Conservation (phyloP, 2,113 vertebrate genomes). For the Archilochus colubris region DNA sequence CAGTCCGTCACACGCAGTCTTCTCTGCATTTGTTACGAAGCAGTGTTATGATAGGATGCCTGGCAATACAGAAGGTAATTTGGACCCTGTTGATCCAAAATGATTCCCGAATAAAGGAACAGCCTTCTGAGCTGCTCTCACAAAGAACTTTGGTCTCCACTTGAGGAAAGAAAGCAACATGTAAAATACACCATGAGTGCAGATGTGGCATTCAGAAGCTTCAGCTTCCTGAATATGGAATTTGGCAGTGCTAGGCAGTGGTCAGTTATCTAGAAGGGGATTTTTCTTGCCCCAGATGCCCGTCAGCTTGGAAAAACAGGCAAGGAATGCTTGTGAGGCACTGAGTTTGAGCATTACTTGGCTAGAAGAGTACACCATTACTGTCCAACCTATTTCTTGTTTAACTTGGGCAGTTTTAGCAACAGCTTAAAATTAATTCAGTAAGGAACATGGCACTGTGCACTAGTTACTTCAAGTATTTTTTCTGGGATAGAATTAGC, state of each 20-base stretch:
- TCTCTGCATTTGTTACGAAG: background rate
- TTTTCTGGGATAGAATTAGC: background rate
- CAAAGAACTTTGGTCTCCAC: background rate
- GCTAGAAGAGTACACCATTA: fast-evolving
- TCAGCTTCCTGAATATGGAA: background rate
- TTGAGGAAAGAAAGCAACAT: background rate
- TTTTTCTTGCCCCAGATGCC: background rate
- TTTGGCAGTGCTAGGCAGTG: background rate
- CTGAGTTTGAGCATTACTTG: background rate
- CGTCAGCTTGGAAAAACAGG: background rate
- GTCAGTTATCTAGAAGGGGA: background rate
- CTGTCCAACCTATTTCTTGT: background rate
- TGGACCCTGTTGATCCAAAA: background rate
- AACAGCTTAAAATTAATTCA: background rate
- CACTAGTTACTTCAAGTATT: background rate
- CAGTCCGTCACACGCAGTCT: background rate
- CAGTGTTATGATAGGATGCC: background rate
- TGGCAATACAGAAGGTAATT: background rate
- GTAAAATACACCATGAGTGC: fast-evolving
- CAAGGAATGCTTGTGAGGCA: background rate
- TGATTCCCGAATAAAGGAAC: background rate
- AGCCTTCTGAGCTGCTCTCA: background rate
- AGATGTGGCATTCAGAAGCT: background rate
- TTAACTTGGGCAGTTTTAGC: background rate
- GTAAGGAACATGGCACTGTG: background rate